phyloP scores from a whole-genome alignment of 2,113 vertebrate genomes.

The Atherinomorus stipes region DNA sequence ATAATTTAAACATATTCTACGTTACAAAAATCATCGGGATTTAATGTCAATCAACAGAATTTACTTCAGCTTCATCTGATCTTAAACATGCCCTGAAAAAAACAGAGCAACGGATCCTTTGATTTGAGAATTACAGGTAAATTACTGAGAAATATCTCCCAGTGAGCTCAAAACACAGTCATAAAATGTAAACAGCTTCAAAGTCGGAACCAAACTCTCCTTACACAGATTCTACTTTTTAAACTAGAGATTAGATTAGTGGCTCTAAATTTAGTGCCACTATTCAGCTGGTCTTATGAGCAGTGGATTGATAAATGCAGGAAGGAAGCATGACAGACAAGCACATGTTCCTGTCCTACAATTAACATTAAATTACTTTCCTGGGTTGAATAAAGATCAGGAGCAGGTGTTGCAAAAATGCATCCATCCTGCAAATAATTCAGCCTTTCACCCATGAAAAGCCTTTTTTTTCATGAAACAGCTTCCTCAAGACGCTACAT shows the following conservation, averaged over 20 bases:
- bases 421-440: slow-evolving; percentile 20
- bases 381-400: slow-evolving; percentile 48
- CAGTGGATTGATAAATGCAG: slow-evolving; percentile 31
- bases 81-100: background rate
- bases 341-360: slow-evolving; percentile 33
- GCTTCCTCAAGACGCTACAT: slow-evolving; percentile 39
- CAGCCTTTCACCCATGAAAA: slow-evolving; percentile 36
- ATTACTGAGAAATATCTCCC: background rate
- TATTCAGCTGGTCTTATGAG: slow-evolving; percentile 2
- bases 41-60: background rate
- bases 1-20: background rate
- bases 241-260: slow-evolving; percentile 3
- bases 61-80: slow-evolving; percentile 4
- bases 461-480: slow-evolving; percentile 23
- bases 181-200: background rate
- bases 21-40: background rate
- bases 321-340: slow-evolving; percentile 32
- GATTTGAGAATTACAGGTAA: background rate
- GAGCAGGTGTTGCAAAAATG: slow-evolving; percentile 39
- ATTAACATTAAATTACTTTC: slow-evolving; percentile 37
- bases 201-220: background rate
- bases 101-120: background rate
- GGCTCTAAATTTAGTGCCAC: slow-evolving; percentile 9
- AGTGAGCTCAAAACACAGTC: background rate
- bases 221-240: slow-evolving; percentile 9